Evolutionary conservation across 2,888 invertebrate genomes (phyloP), one percentile per base, ranked within the genome.

Genomic region (Rotaria magnacalcarata): DNA sequence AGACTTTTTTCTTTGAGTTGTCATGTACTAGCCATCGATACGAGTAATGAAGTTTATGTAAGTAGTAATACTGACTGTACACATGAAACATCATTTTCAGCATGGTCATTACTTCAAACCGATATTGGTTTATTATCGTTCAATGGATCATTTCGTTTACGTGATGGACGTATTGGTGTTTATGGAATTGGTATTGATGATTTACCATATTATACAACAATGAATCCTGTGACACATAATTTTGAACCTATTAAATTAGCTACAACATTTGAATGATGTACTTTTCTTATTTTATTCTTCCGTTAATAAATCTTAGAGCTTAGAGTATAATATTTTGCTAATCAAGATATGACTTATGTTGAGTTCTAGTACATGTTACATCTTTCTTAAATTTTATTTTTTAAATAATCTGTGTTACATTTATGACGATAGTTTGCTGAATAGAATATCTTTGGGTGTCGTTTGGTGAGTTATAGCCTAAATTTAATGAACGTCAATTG

Each of bases 241-340:
- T 80, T 80, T n/a, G 80, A 80, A 80, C 80, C 80, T 10, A 47
- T 80, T 47, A 80, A 80, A 80, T n/a, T 80, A 80, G 80, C 80
- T 47, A 10, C n/a, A 47, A 24, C 80, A 47, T 24, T 16, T 11
- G 47, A 80, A 47, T 47, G 19, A 14, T 34, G 19, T 19, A 7
- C 21, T 54, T 54, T 54, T 54, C 14, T 52, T 2, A 14, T 52
- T 8, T 52, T 52, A 52, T 11, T 54, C 21, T 50, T 50, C 5
- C 50, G 0, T 19, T 6, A 54, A 54, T 54, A 54, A 21, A 54
- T 6, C 6, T 21, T 21, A 21, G 19, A 54, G 2, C 21, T 54
- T 54, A 54, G 50, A 52, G 14, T 52, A 52, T 50, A 14, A 50
- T 14, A 1, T 50, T 3, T 14, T 50, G 14, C 5, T 50, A 50